Evolutionary conservation across 2,113 vertebrate species (phyloP).

Genomic region (Centropus bengalensis): DNA sequence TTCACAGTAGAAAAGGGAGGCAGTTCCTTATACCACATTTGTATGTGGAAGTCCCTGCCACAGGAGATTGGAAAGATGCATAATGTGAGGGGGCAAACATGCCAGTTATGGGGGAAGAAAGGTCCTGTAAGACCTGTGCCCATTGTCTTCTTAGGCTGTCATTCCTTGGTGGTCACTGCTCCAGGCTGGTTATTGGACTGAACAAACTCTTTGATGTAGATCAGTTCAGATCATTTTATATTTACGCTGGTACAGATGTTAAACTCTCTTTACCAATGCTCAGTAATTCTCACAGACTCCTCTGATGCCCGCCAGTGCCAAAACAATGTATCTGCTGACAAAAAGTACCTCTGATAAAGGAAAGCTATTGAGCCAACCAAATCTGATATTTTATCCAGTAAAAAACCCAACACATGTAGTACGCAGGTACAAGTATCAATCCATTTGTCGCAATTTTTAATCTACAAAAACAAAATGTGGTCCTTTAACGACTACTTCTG

Average conservation of each 20-base stretch:
- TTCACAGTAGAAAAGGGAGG: background rate
- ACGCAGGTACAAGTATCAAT: background rate
- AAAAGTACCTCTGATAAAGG: background rate
- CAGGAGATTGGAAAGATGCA: background rate
- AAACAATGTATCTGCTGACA: background rate
- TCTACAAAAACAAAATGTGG: background rate
- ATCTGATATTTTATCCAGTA: background rate
- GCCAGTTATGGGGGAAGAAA: background rate
- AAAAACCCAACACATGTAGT: background rate
- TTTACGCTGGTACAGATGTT: accelerated
- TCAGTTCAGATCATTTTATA: background rate
- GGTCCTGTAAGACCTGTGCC: background rate
- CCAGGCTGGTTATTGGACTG: background rate
- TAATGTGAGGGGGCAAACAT: accelerated
- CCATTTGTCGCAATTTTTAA: background rate
- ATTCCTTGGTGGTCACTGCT: background rate
- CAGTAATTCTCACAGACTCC: background rate
- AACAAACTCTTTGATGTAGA: background rate
- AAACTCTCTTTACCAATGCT: background rate
- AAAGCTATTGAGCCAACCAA: background rate
- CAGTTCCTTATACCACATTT: background rate
- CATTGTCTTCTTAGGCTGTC: background rate
- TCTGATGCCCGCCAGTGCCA: background rate
- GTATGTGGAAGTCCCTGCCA: background rate
- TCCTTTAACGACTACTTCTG: background rate